A percentile compares a stretch with the other conserved stretches of the same genome.
Evolutionary conservation across 2,113 vertebrate genomes (phyloP).

Genomic region (Paradisaea rubra): DNA sequence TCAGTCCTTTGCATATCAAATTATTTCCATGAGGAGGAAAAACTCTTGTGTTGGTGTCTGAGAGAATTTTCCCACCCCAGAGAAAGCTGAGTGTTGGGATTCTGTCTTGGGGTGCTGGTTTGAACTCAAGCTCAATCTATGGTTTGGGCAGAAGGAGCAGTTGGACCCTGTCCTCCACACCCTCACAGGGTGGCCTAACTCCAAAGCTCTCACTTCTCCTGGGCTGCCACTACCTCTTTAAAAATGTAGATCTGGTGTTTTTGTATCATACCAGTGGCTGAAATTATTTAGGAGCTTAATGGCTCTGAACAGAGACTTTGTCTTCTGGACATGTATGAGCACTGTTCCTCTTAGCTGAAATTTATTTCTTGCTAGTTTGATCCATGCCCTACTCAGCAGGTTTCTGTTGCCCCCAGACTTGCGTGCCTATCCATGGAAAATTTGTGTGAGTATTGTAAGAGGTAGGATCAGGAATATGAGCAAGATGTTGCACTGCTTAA

Average conservation of each 20-base stretch:
- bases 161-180: neutral
- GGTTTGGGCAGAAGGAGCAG: neutral
- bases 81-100: neutral
- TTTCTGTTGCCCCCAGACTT: neutral
- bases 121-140: neutral
- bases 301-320: neutral
- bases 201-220: neutral
- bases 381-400: neutral
- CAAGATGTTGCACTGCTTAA: neutral
- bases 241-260: neutral
- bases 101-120: neutral
- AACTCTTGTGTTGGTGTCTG: neutral
- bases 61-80: neutral
- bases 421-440: neutral
- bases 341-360: neutral
- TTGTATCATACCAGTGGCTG: neutral
- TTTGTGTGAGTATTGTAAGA: neutral
- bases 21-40: neutral
- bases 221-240: neutral
- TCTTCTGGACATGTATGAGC: neutral
- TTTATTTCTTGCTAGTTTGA: neutral
- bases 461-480: neutral
- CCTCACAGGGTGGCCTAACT: neutral
- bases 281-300: neutral
- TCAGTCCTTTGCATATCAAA: neutral